A percentile compares a stretch with the other conserved stretches of the same genome.
phyloP scores from a whole-genome alignment of 2,113 vertebrate genomes.

The Bothrops jararaca region DNA sequence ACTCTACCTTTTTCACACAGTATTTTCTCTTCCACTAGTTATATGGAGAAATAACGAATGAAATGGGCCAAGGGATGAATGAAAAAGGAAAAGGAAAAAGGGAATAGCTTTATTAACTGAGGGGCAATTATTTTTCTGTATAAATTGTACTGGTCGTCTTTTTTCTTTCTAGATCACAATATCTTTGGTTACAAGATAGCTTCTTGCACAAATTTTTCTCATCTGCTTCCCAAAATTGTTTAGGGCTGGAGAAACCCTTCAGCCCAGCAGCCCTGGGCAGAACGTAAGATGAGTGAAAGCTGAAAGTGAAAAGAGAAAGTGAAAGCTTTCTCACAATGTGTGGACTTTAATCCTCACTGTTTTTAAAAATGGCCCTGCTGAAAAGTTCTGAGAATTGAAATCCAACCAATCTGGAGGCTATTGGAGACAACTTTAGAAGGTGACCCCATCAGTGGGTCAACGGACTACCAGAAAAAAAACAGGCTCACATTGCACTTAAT shows the following conservation, averaged over 20 bases:
- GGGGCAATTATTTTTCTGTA: neutral
- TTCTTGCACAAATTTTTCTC: neutral
- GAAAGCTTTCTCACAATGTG: neutral
- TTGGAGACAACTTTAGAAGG: neutral
- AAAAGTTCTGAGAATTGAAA: neutral
- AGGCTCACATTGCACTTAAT: neutral
- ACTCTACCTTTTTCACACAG: neutral
- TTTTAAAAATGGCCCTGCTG: neutral
- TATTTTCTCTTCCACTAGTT: neutral
- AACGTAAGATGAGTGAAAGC: neutral
- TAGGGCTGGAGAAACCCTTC: neutral
- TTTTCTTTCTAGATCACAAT: neutral
- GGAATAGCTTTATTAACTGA: neutral
- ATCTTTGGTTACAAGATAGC: neutral
- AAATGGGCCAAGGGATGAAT: neutral
- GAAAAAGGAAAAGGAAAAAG: neutral
- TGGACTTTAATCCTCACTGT: neutral
- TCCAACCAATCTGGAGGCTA: neutral
- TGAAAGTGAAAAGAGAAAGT: no score
- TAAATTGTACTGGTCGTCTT: neutral
- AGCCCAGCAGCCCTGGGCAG: neutral
- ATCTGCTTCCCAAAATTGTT: neutral
- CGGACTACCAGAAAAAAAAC: neutral
- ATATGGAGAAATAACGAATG: neutral
- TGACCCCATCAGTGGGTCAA: neutral